These are phyloP conservation scores for Alligator mississippiensis DNA, from an alignment of 2,113 vertebrate genomes.

Conservation along the genomic window DNA sequence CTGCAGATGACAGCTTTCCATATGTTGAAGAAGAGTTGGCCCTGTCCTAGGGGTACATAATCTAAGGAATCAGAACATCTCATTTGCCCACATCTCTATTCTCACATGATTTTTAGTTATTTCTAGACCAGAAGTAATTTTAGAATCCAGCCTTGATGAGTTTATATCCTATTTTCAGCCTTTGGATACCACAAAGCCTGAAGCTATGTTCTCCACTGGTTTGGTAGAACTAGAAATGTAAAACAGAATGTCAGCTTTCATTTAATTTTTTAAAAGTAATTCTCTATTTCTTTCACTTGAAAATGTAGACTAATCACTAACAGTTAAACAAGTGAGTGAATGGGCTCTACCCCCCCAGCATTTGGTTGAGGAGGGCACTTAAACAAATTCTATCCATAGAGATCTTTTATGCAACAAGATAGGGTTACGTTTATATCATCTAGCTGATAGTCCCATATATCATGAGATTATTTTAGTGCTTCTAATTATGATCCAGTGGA, in stretches of 20 bases:
- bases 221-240: background rate
- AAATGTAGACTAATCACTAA: background rate
- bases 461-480: background rate
- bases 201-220: background rate
- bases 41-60: background rate
- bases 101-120: background rate
- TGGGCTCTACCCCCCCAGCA: background rate
- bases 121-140: background rate
- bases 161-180: background rate
- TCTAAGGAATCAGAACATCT: background rate
- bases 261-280: background rate
- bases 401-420: background rate
- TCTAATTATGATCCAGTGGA: background rate
- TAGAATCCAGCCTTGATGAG: background rate
- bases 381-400: background rate
- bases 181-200: background rate
- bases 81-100: background rate
- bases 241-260: background rate
- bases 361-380: background rate
- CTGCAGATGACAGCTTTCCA: background rate
- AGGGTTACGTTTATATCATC: background rate
- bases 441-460: background rate
- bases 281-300: background rate
- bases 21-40: background rate
- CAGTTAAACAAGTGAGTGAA: background rate